These are phyloP conservation scores for Magallana ariakensis DNA, from an alignment of 1,140 invertebrate genomes.

Conservation along the genomic window DNA sequence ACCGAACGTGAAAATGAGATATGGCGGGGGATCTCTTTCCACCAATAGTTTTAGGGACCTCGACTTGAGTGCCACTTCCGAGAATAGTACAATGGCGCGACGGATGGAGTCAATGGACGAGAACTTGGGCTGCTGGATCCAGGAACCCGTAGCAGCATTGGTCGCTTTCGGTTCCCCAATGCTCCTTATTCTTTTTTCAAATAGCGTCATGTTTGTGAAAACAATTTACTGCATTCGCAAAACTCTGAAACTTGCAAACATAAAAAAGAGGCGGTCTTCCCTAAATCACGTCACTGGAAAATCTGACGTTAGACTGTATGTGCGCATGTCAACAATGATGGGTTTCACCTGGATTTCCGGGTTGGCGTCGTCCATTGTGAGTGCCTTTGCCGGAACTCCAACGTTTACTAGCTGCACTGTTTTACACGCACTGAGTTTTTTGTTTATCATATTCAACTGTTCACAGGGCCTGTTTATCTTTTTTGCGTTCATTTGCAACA, in stretches of 20 bases:
- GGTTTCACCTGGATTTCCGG: constrained; percentile 81
- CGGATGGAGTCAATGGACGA: constrained; percentile 25
- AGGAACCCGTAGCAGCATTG: constrained; percentile 73
- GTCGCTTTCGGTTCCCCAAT: constrained; percentile 78
- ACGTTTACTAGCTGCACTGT: constrained; percentile 64
- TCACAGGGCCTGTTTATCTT: constrained; percentile 78
- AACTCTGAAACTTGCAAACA: constrained; percentile 69
- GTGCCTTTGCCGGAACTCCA: constrained; percentile 61
- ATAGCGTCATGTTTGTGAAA: constrained; percentile 75
- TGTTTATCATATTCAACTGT: constrained; percentile 76
- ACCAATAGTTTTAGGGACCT: not conserved
- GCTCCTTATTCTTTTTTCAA: constrained; percentile 75
- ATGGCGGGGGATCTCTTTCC: constrained; percentile 55
- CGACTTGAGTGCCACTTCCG: not conserved
- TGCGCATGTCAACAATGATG: constrained; percentile 81
- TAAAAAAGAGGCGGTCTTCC: constrained; percentile 66
- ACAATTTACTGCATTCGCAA: constrained; percentile 81
- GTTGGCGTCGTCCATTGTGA: constrained; percentile 75
- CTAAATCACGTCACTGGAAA: constrained; percentile 67
- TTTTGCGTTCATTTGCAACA: constrained; percentile 76
- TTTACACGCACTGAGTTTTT: constrained; percentile 68
- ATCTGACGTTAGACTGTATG: constrained; percentile 82
- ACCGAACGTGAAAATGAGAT: constrained; percentile 64
- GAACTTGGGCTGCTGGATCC: constrained; percentile 80
- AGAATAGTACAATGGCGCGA: not conserved